phyloP scores from a whole-genome alignment of 1,140 invertebrate genomes.

The Lordiphosa collinella region DNA sequence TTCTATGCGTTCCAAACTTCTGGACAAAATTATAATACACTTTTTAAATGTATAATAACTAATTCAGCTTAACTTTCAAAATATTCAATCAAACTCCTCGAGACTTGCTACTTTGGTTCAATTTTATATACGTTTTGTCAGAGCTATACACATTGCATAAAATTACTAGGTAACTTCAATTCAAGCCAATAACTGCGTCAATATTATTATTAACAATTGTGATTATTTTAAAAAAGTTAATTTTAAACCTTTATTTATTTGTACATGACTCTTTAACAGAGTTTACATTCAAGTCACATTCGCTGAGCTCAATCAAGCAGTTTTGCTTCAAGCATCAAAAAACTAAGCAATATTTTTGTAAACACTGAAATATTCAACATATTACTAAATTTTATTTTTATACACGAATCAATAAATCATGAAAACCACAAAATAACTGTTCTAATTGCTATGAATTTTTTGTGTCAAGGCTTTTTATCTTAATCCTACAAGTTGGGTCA shows the following conservation, averaged over 20 bases:
- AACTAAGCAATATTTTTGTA: constrained; percentile 45
- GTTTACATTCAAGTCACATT: constrained; percentile 10
- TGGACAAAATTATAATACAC: too few species aligned
- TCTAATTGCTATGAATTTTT: constrained; percentile 5
- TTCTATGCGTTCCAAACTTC: too few species aligned
- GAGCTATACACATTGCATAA: too few species aligned
- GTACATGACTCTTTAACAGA: too few species aligned
- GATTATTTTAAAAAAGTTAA: constrained; percentile 24
- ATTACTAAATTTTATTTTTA: constrained; percentile 28
- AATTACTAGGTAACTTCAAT: too few species aligned
- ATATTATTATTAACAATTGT: constrained; percentile 8
- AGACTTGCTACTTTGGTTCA: too few species aligned
- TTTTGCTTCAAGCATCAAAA: constrained; percentile 12
- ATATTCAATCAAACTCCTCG: too few species aligned
- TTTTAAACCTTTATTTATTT: constrained; percentile 7
- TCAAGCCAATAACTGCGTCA: too few species aligned
- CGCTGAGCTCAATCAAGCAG: constrained; percentile 3
- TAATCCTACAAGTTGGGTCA: not conserved
- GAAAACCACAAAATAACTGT: not conserved
- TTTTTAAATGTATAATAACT: too few species aligned
- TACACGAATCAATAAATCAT: constrained; percentile 39
- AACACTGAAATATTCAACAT: constrained; percentile 10
- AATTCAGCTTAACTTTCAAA: too few species aligned
- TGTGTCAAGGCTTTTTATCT: not conserved
- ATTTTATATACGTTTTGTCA: not conserved